Percentiles rank a stretch among this genome's conserved stretches.
Evolutionary conservation across 92 coral and sea anemone species (phyloP).

Genomic region (Plumapathes pennacea): DNA sequence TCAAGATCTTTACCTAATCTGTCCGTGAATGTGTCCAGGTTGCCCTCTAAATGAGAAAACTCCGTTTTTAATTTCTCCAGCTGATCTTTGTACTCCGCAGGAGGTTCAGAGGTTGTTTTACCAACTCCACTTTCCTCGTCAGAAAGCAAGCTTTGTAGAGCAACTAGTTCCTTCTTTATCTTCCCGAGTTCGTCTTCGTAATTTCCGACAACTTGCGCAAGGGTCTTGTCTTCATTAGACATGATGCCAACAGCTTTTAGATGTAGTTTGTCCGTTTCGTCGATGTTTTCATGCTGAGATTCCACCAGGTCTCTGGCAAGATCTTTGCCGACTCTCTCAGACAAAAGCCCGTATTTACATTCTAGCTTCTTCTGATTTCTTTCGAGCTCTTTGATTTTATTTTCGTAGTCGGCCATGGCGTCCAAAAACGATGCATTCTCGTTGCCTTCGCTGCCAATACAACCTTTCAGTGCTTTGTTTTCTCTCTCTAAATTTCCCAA

Average conservation of each 20-base stretch:
- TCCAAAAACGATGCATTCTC: conserved; percentile 4
- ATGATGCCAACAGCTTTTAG: conserved; percentile 35
- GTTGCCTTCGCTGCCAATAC: conserved; percentile 8
- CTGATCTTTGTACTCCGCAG: not conserved
- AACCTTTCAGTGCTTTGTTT: conserved; percentile 9
- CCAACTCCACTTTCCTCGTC: too few species aligned
- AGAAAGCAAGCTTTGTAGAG: not conserved
- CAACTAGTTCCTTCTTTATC: conserved; percentile 20
- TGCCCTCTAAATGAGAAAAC: not conserved
- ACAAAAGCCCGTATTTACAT: not conserved
- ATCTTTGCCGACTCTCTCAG: conserved; percentile 1
- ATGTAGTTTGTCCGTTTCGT: conserved; percentile 6
- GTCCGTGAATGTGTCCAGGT: too few species aligned
- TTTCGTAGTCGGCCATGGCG: not conserved
- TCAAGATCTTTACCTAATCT: too few species aligned
- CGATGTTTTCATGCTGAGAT: conserved; percentile 25
- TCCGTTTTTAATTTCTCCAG: not conserved
- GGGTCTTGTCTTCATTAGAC: conserved; percentile 30
- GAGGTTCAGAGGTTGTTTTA: not conserved
- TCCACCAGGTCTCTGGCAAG: not conserved
- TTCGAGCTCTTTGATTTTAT: not conserved
- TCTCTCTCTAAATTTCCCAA: conserved; percentile 8
- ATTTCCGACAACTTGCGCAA: conserved; percentile 44
- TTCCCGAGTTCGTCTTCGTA: conserved; percentile 42
- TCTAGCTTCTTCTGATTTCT: not conserved